Conservation (phyloP, 2,888 invertebrate species). For the Brachyptera risi region DNA sequence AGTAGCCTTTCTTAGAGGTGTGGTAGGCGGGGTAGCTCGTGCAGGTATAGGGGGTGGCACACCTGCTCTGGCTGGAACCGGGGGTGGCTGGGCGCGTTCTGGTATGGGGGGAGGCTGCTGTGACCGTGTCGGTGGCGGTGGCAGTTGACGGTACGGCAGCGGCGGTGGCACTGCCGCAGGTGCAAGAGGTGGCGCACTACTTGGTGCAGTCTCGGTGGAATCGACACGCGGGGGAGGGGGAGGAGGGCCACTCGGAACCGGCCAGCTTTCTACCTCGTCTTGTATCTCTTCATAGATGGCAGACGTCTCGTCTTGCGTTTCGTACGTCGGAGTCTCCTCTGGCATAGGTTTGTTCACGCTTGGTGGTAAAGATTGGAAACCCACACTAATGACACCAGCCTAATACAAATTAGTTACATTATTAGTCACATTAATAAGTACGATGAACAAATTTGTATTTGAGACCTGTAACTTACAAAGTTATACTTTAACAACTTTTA, state of each 20-base stretch:
- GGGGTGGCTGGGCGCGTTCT: slow-evolving; percentile 42
- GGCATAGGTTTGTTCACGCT: no score
- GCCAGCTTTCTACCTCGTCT: slow-evolving; percentile 41
- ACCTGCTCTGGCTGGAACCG: slow-evolving; percentile 41
- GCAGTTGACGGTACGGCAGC: slow-evolving; percentile 41
- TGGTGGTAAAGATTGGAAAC: slow-evolving; percentile 39
- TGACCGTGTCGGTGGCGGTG: slow-evolving; percentile 39
- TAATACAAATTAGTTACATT: slow-evolving; percentile 34
- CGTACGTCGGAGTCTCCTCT: slow-evolving; percentile 31
- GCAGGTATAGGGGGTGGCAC: slow-evolving; percentile 56
- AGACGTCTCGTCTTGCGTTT: slow-evolving; percentile 33
- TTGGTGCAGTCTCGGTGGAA: slow-evolving; percentile 31
- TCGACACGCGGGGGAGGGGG: slow-evolving; percentile 39
- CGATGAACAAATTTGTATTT: no score
- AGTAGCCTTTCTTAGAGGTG: slow-evolving; percentile 20
- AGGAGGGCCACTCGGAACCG: slow-evolving; percentile 43
- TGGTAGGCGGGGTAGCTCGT: slow-evolving; percentile 42
- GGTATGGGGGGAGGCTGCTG: slow-evolving; percentile 45
- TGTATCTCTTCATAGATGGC: slow-evolving; percentile 45
- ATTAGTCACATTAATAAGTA: no score
- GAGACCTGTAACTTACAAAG: no score
- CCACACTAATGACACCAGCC: slow-evolving; percentile 43
- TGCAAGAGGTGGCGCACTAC: neutral
- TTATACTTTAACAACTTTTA: no score
- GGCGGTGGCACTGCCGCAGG: slow-evolving; percentile 35